Conservation (phyloP, 2,113 vertebrate species). For the Leptocoma aspasia region DNA sequence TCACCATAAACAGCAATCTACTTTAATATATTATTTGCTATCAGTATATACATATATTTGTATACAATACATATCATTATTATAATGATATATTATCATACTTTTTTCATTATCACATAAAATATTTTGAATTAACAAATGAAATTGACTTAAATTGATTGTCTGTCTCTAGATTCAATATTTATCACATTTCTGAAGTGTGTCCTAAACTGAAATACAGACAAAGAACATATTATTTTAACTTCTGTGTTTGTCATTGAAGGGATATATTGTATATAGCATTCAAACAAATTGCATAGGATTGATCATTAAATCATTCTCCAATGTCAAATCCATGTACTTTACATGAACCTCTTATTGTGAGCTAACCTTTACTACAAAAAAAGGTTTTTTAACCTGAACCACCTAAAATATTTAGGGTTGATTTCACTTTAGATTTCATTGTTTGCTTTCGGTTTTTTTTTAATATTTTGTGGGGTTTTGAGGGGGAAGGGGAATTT, state of each 20-base stretch:
- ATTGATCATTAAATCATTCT: not conserved
- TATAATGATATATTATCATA: not conserved
- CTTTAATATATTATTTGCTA: not conserved
- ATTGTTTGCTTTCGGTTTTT: rapidly evolving
- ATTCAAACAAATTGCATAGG: rapidly evolving
- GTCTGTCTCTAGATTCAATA: not conserved
- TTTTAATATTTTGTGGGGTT: not conserved
- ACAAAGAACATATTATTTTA: not conserved
- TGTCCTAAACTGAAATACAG: not conserved
- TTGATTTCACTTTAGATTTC: not conserved
- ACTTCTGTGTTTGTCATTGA: not conserved
- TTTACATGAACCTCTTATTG: rapidly evolving
- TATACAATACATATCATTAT: not conserved
- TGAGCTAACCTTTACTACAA: not conserved
- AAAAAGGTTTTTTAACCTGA: not conserved
- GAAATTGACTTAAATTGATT: not conserved
- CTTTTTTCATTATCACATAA: not conserved
- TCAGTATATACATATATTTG: not conserved
- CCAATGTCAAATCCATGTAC: not conserved
- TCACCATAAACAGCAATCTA: not conserved
- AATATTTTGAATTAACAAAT: not conserved
- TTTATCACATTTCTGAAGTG: not conserved
- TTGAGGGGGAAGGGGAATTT: not conserved
- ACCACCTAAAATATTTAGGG: not conserved
- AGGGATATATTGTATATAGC: not conserved